Evolutionary conservation across 2,797 vertebrate genomes (phyloP), one percentile per base, ranked within the genome.

Genomic region (Apogon hyalosoma): DNA sequence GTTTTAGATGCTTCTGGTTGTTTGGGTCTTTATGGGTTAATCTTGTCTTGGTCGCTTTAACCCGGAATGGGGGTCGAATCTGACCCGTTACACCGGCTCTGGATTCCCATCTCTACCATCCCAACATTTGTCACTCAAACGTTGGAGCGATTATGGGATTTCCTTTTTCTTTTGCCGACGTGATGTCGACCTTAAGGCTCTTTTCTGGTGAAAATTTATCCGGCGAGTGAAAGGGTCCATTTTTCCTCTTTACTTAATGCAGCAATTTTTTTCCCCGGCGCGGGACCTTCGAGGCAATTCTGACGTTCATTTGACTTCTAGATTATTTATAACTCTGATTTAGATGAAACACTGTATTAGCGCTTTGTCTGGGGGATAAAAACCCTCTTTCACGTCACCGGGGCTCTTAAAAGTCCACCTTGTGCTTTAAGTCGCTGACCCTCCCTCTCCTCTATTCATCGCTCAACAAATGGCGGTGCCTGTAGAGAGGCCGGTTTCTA

Each of bases 281-380:
- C 19, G 6, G 75, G 71, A 74, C 69, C 87, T 87, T 82, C 36
- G 7, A 85, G 84, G 80, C 65, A 84, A 74, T 81, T 77, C 58
- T 73, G 70, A 71, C 18, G 8, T 80, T 88, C 66, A 82, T 86
- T 87, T 78, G 50, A 82, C 69, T 38, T 55, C 59, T 84, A 52
- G 79, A 85, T 90, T 89, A 91, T 91, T 91, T 86, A 89, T 88
- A 84, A 73, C 45, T 45, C 52, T 75, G 73, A 86, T 90, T 86
- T 80, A 50, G 33, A 85, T 82, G 54, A 88, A 86, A 73, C 39
- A 6, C 73, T 42, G 78, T 51, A 41, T 52, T 52, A 64, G 77
- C 46, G 15, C 71, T 78, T 79, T 84, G 60, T 73, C 69, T 82
- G 51, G 16, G 40, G 49, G 60, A 69, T 83, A 64, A 70, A 84